Evolutionary conservation across 2,888 invertebrate genomes (phyloP).

Genomic region (Branchipolynoe longqiensis): DNA sequence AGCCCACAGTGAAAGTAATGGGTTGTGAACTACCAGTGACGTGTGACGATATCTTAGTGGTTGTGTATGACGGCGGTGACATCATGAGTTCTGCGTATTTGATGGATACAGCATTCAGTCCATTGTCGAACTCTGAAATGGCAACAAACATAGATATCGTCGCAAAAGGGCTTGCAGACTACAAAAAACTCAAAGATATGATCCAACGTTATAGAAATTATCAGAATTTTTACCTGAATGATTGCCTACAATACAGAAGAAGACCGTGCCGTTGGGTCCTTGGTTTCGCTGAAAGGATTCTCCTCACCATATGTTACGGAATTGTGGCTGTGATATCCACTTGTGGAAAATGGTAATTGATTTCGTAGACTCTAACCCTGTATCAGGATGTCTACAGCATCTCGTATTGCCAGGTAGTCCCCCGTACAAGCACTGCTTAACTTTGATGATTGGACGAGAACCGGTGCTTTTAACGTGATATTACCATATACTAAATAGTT

Average conservation of each 20-base stretch:
- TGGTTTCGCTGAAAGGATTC: background rate
- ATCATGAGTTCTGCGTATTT: constrained; percentile 26
- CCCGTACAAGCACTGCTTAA: no score
- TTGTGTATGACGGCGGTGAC: constrained; percentile 8
- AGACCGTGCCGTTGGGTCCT: background rate
- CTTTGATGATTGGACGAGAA: no score
- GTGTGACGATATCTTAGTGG: constrained; percentile 3
- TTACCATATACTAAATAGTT: background rate
- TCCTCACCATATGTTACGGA: background rate
- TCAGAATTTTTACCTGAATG: background rate
- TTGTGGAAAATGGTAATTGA: constrained; percentile 3
- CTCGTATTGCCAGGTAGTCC: background rate
- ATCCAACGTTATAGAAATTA: background rate
- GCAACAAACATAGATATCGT: constrained; percentile 3
- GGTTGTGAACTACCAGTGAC: background rate
- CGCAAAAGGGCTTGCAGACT: background rate
- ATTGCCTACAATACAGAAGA: background rate
- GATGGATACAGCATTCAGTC: background rate
- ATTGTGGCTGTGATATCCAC: background rate
- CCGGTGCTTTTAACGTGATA: background rate
- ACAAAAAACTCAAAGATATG: background rate
- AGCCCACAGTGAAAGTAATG: background rate
- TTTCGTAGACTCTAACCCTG: background rate
- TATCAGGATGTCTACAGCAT: background rate
- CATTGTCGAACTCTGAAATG: background rate